Base-by-base conservation (phyloP, 2,888 invertebrate species). In the Neocrepidodera transversa region DNA sequence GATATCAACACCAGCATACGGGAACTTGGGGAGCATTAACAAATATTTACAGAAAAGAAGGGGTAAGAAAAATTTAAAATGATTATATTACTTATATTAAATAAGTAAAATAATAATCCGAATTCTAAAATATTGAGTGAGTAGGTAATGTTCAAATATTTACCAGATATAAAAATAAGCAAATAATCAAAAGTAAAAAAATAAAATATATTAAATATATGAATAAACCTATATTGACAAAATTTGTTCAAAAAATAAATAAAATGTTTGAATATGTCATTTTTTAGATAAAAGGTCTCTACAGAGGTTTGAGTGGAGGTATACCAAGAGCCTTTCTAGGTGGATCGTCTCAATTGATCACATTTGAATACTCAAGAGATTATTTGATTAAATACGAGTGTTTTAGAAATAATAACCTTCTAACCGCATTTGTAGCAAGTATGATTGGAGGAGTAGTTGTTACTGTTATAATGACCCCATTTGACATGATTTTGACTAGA, bases 401-500 rank as follows among this genome's bases (percentile, higher is more conserved):
- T 26, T 75, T 77, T 26, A 63, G 67, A 17, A 75, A 80, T 43
- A 82, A 82, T 58, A 84, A 85, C 42, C 78, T 86, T 70, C 67
- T 85, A 43, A 83, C 84, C 55, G 86, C 88, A 0, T 83, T 90
- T 62, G 70, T 82, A 1, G 88, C 92, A 6, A 90, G 92, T 72
- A 84, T 91, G 74, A 79, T 91, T 14, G 91, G 92, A 61, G 94
- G 94, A 0, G 80, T 89, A 30, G 86, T 86, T 42, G 87, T 93
- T 17, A 88, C 89, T 3, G 68, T 90, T 0, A 83, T 86, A 62
- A 91, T 94, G 85, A 92, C 93, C 55, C 95, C 95, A 0, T 89
- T 95, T 74, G 95, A 95, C 78, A 90, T 94, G 23, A 84, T 91
- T 66, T 87, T 92, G 42, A 92, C 93, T 11, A 84, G 95, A 65